phyloP scores from a whole-genome alignment of 2,888 invertebrate species.

The Platycnemis pennipes region DNA sequence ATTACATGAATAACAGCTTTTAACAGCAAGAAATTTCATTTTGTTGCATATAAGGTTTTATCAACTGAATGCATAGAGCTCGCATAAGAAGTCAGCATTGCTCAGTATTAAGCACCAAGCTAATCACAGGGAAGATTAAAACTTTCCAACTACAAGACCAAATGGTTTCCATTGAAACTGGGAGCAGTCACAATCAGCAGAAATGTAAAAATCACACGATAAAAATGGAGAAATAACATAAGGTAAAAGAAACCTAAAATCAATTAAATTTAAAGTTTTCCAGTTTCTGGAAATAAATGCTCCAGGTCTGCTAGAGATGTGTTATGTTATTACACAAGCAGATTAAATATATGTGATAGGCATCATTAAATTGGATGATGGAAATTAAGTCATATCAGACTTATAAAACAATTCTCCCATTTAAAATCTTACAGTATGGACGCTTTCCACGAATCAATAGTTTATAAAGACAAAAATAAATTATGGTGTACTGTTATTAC shows the following conservation, averaged over 20 bases:
- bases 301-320: not conserved
- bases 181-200: not conserved
- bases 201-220: not conserved
- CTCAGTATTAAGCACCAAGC: constrained; percentile 48
- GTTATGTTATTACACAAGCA: not conserved
- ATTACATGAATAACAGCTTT: not conserved
- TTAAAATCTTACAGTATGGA: not conserved
- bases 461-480: not conserved
- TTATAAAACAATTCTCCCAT: not conserved
- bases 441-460: not conserved
- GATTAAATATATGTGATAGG: not conserved
- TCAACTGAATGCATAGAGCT: not conserved
- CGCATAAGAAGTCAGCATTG: not conserved
- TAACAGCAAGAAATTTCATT: not conserved
- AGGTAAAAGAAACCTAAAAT: not conserved
- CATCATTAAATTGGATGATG: not conserved
- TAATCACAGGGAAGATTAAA: constrained; percentile 44
- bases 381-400: not conserved
- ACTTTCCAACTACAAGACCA: constrained; percentile 29
- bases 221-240: not conserved
- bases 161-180: not conserved
- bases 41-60: not conserved
- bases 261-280: not conserved
- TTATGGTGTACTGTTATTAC: not conserved
- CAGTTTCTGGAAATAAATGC: not conserved